phyloP scores from a whole-genome alignment of 2,888 invertebrate genomes.

The Cantharis flavilabris region DNA sequence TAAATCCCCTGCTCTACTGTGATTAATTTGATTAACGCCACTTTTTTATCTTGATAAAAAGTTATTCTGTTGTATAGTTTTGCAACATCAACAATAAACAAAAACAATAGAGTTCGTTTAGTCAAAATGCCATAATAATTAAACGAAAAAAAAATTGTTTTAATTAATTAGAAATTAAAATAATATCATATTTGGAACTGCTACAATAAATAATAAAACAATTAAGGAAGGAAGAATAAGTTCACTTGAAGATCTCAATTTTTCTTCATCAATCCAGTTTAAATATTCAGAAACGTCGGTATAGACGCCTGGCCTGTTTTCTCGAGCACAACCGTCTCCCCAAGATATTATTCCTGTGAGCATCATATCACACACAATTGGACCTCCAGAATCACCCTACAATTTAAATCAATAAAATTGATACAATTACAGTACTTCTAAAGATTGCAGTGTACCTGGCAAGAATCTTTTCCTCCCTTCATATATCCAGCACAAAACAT shows the following conservation, averaged over 20 bases:
- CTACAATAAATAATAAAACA: not conserved
- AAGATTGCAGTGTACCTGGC: conserved; percentile 26
- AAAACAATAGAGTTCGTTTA: no score
- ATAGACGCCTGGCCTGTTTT: conserved; percentile 31
- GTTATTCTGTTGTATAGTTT: no score
- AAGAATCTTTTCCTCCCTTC: conserved; percentile 29
- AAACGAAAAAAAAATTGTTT: no score
- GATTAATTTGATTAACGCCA: no score
- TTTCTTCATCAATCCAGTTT: conserved; percentile 23
- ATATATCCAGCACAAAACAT: conserved; percentile 35
- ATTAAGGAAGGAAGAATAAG: not conserved
- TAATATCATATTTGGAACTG: not conserved
- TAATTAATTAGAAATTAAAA: not conserved
- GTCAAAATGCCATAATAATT: no score
- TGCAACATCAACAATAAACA: no score
- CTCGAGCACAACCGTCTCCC: conserved; percentile 36
- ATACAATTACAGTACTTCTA: not conserved
- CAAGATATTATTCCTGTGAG: conserved; percentile 47
- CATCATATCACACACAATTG: conserved; percentile 40
- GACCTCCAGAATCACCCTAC: conserved; percentile 50
- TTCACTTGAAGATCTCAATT: conserved; percentile 5
- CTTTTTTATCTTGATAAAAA: no score
- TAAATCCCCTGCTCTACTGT: no score
- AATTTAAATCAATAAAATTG: conserved; percentile 21
- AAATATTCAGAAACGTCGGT: conserved; percentile 27